Evolutionary conservation across 2,888 invertebrate genomes (phyloP).

Genomic region (Entomobrya multifasciata): DNA sequence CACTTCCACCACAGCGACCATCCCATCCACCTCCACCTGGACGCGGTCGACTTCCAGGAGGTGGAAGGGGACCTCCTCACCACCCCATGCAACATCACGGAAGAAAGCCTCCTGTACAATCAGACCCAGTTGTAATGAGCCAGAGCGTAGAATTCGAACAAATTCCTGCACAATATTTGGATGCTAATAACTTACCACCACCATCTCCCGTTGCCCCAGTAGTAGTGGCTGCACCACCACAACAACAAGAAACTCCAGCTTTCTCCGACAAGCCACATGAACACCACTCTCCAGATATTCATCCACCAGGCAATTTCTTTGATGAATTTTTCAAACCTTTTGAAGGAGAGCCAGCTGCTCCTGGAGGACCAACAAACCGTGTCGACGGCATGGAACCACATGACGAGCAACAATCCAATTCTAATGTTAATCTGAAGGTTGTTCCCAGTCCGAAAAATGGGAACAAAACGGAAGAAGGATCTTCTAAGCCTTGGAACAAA

Average conservation of each 20-base stretch:
- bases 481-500: slow-evolving; percentile 61
- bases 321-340: slow-evolving; percentile 79
- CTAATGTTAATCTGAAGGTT: slow-evolving; percentile 60
- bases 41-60: slow-evolving; percentile 54
- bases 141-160: slow-evolving; percentile 76
- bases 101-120: background rate
- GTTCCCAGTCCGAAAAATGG: slow-evolving; percentile 65
- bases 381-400: slow-evolving; percentile 27
- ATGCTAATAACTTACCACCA: slow-evolving; percentile 50
- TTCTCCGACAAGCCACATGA: slow-evolving; percentile 57
- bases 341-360: slow-evolving; percentile 53
- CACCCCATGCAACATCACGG: slow-evolving; percentile 25
- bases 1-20: slow-evolving; percentile 39
- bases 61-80: background rate
- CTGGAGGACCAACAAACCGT: background rate
- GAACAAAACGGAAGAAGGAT: background rate
- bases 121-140: slow-evolving; percentile 14
- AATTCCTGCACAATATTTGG: slow-evolving; percentile 78
- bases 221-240: background rate
- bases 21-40: slow-evolving; percentile 12
- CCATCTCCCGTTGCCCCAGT: slow-evolving; percentile 27
- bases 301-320: slow-evolving; percentile 77
- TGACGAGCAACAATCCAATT: slow-evolving; percentile 62
- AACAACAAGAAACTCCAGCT: slow-evolving; percentile 6
- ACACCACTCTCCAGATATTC: slow-evolving; percentile 77